A percentile compares a stretch with the other conserved stretches of the same genome.
These are phyloP conservation scores for Noctua fimbriata DNA, from an alignment of 2,888 invertebrate genomes.

Conservation along the genomic window DNA sequence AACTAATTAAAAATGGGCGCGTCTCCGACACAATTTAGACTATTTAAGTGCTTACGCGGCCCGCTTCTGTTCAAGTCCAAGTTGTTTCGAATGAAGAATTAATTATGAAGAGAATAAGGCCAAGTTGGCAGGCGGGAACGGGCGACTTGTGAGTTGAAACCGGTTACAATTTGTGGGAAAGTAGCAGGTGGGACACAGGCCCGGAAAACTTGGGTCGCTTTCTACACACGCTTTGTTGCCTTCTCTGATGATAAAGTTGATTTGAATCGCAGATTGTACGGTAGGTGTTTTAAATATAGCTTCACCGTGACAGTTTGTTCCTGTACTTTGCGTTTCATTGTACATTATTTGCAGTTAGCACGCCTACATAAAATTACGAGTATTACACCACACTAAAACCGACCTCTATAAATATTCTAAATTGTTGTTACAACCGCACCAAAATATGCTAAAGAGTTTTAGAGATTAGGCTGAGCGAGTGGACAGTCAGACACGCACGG, in stretches of 20 bases:
- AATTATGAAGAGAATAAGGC: slow-evolving; percentile 88
- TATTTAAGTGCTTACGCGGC: slow-evolving; percentile 89
- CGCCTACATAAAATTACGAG: slow-evolving; percentile 48
- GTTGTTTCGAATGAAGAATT: slow-evolving; percentile 90
- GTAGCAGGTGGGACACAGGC: slow-evolving; percentile 86
- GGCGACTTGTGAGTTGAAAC: slow-evolving; percentile 84
- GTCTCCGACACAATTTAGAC: slow-evolving; percentile 88
- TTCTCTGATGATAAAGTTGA: slow-evolving; percentile 88
- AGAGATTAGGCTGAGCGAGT: slow-evolving; percentile 39
- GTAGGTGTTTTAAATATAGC: slow-evolving; percentile 77
- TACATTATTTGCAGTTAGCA: slow-evolving; percentile 55
- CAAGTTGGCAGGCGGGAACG: slow-evolving; percentile 80
- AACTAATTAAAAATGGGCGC: slow-evolving; percentile 89
- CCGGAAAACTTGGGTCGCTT: slow-evolving; percentile 82
- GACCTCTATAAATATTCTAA: slow-evolving; percentile 50
- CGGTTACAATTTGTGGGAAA: slow-evolving; percentile 89
- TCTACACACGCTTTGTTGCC: slow-evolving; percentile 88
- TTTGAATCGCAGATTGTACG: slow-evolving; percentile 88
- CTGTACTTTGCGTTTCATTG: slow-evolving; percentile 55
- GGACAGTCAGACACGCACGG: slow-evolving; percentile 35
- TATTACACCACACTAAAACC: slow-evolving; percentile 41
- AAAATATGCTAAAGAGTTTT: slow-evolving; percentile 49
- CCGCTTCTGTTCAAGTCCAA: slow-evolving; percentile 85
- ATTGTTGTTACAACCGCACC: slow-evolving; percentile 29
- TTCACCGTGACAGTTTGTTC: slow-evolving; percentile 57